Evolutionary conservation across 2,113 vertebrate species (phyloP).

Genomic region (Podilymbus podiceps): DNA sequence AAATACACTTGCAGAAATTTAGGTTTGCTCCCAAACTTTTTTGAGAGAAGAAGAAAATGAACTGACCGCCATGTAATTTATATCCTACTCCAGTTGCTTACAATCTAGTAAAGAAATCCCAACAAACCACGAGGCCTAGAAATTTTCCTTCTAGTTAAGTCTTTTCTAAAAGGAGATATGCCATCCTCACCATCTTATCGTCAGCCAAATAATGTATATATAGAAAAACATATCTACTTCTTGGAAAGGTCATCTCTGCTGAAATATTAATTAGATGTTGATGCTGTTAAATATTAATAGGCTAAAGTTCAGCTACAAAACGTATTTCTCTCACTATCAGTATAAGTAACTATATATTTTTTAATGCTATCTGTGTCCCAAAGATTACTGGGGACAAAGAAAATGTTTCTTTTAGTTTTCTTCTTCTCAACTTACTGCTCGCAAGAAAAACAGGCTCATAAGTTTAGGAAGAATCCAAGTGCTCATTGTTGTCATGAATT

Average conservation of each 20-base stretch:
- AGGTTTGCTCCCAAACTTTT: background rate
- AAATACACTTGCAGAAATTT: background rate
- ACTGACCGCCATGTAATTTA: background rate
- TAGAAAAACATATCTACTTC: background rate
- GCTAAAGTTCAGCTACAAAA: background rate
- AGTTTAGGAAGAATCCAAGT: background rate
- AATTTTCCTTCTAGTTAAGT: background rate
- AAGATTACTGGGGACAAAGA: background rate
- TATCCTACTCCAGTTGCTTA: background rate
- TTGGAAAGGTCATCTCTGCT: background rate
- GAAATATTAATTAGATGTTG: constrained; percentile 6
- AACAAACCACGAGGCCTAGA: background rate
- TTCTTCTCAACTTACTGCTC: background rate
- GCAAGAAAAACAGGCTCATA: background rate
- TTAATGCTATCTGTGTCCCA: background rate
- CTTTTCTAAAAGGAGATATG: background rate
- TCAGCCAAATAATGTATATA: background rate
- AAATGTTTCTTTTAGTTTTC: background rate
- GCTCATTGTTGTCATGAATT: background rate
- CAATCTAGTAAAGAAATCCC: background rate
- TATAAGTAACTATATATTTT: background rate
- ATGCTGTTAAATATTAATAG: background rate
- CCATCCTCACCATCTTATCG: background rate
- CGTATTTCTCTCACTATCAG: background rate
- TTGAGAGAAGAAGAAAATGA: background rate